Evolutionary conservation across 2,888 invertebrate genomes (phyloP).

Genomic region (Idaea biselata): DNA sequence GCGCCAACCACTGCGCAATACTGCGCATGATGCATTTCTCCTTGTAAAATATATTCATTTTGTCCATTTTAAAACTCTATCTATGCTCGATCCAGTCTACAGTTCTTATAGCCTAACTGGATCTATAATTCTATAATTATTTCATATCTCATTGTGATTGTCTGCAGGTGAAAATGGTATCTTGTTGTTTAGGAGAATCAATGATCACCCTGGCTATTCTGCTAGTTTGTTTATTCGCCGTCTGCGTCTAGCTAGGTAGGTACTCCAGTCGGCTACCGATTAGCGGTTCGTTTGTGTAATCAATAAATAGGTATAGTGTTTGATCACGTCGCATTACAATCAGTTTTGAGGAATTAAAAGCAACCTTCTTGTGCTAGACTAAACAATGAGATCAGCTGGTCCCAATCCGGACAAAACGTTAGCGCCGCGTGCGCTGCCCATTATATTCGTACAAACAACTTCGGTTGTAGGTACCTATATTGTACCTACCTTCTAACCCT

Average conservation of each 20-base stretch:
- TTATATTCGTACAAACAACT: slow-evolving; percentile 50
- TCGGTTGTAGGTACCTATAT: slow-evolving; percentile 37
- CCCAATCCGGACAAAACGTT: slow-evolving; percentile 43
- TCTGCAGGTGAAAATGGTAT: neutral
- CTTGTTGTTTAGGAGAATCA: neutral
- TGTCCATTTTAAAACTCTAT: too few species aligned
- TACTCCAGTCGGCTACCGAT: slow-evolving; percentile 4
- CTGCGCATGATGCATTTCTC: too few species aligned
- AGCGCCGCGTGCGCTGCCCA: slow-evolving; percentile 34
- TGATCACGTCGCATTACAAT: slow-evolving; percentile 43
- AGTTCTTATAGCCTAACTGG: too few species aligned
- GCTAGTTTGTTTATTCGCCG: neutral
- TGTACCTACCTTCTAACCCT: slow-evolving; percentile 4
- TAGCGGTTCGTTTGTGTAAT: slow-evolving; percentile 26
- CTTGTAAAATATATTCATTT: too few species aligned
- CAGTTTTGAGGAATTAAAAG: slow-evolving; percentile 57
- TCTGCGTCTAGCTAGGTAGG: slow-evolving; percentile 11
- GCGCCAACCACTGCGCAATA: too few species aligned
- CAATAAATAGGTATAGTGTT: slow-evolving; percentile 38
- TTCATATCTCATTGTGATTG: neutral
- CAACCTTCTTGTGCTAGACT: slow-evolving; percentile 62
- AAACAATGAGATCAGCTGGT: slow-evolving; percentile 77
- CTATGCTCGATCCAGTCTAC: too few species aligned
- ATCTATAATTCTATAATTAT: too few species aligned
- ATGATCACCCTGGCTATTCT: neutral